A percentile compares a stretch with the other conserved stretches of the same genome.
These are phyloP conservation scores for Lysandra coridon DNA, from an alignment of 2,888 invertebrate species.

Conservation along the genomic window DNA sequence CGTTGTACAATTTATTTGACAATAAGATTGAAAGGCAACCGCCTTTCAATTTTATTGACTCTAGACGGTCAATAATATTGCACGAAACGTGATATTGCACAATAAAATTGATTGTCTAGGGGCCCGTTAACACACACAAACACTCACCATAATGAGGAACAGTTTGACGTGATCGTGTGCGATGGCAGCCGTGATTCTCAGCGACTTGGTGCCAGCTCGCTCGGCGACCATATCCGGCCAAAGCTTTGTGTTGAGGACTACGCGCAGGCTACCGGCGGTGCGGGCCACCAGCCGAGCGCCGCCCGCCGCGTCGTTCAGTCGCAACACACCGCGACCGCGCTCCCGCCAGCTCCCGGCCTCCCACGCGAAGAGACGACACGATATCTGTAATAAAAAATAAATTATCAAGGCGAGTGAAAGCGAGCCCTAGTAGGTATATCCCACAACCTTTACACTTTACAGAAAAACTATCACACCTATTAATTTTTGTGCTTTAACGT, in stretches of 20 bases:
- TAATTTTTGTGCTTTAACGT: too few relatives aligned
- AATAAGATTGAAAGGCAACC: too few relatives aligned
- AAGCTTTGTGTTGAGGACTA: constrained; percentile 95
- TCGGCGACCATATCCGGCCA: constrained; percentile 97
- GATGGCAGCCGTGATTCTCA: constrained; percentile 93
- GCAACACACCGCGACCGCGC: constrained; percentile 92
- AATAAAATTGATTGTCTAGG: too few relatives aligned
- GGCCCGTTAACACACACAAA: background rate
- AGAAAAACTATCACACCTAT: too few relatives aligned
- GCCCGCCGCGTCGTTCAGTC: constrained; percentile 87
- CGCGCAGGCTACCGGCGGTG: constrained; percentile 92
- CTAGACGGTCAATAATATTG: too few relatives aligned
- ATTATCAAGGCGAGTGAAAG: too few relatives aligned
- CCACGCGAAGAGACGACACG: constrained; percentile 94
- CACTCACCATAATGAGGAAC: constrained; percentile 88
- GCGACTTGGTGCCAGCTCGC: constrained; percentile 91
- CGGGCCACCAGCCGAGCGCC: constrained; percentile 92
- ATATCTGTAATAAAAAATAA: constrained; percentile 73
- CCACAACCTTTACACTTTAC: too few relatives aligned
- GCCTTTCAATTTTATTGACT: too few relatives aligned
- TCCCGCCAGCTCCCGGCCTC: constrained; percentile 94
- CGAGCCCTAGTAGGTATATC: too few relatives aligned
- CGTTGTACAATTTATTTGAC: too few relatives aligned
- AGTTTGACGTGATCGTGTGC: constrained; percentile 91
- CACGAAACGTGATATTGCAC: too few relatives aligned